Evolutionary conservation across 2,113 vertebrate genomes (phyloP).

Genomic region (Dermatemys mawii): DNA sequence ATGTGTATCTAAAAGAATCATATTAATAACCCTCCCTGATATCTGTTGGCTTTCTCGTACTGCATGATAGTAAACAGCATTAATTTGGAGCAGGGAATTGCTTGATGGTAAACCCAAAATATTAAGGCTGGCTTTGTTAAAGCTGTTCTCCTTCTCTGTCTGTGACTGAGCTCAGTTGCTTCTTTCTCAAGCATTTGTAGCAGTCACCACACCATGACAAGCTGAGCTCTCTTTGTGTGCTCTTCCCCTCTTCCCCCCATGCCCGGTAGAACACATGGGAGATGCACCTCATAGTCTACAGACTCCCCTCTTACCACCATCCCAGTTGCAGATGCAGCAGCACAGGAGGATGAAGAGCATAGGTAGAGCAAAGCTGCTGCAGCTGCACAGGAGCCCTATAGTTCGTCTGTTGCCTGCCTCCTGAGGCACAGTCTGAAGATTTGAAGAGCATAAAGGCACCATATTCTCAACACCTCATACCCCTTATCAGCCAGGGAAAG

Average conservation of each 20-base stretch:
- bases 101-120: neutral
- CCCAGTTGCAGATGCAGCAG: neutral
- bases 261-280: neutral
- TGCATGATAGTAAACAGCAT: neutral
- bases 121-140: neutral
- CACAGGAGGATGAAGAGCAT: neutral
- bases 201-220: neutral
- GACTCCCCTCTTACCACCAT: neutral
- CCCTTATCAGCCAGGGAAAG: neutral
- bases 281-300: neutral
- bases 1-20: neutral
- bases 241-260: neutral
- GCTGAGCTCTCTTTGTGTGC: neutral
- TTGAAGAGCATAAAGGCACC: neutral
- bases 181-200: neutral
- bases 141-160: neutral
- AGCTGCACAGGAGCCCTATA: neutral
- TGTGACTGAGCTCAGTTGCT: neutral
- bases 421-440: neutral
- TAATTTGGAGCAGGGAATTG: neutral
- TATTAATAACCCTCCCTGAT: neutral
- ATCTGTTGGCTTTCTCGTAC: neutral
- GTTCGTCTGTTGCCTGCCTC: neutral
- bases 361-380: neutral
- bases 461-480: neutral